Base-by-base conservation (phyloP, 2,113 vertebrate genomes). In the Ciconia maguari region DNA sequence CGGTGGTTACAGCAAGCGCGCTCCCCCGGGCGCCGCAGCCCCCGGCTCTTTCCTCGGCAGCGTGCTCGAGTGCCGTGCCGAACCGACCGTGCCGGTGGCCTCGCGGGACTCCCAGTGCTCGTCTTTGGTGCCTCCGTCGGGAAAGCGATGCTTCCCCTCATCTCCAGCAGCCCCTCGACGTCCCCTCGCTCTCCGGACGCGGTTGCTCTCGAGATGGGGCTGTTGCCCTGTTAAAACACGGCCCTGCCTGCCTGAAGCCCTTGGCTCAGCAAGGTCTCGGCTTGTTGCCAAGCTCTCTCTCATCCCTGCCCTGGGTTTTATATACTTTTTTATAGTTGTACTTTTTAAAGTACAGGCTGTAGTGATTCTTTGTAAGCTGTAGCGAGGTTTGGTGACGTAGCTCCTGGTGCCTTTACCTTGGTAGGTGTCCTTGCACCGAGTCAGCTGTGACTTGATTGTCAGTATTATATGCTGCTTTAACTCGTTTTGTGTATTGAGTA, bases 401-500 rank as follows among this genome's bases (percentile, higher is more conserved):
- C 51, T 95, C 46, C 93, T 94, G 91, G 91, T 97, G 95, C 92
- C 91, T 80, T 91, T 96, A 89, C 83, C 66, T 82, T 96, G 94
- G 77, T 87, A 91, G 95, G 83, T 94, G 90, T 88, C 62, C 70
- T 94, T 90, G 77, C 91, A 82, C 91, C 49, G 22, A 93, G 52
- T 92, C 92, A 82, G 91, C 85, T 91, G 89, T 93, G 95, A 96
- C 95, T 92, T 94, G 44, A 96, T 89, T 81, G 84, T 96, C 96
- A 97, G 97, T 97, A 97, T 97, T 97, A 97, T 58, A 62, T 94
- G 93, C 96, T 96, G 95, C 94, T 96, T 96, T 83, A 81, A 94
- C 82, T 95, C 21, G 3, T 95, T 91, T 94, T 94, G 69, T 96
- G 85, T 97, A 94, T 97, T 30, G 79, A 90, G 57, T 96, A 96